Conservation (phyloP, 2,113 vertebrate genomes). For the Eolophus roseicapilla region DNA sequence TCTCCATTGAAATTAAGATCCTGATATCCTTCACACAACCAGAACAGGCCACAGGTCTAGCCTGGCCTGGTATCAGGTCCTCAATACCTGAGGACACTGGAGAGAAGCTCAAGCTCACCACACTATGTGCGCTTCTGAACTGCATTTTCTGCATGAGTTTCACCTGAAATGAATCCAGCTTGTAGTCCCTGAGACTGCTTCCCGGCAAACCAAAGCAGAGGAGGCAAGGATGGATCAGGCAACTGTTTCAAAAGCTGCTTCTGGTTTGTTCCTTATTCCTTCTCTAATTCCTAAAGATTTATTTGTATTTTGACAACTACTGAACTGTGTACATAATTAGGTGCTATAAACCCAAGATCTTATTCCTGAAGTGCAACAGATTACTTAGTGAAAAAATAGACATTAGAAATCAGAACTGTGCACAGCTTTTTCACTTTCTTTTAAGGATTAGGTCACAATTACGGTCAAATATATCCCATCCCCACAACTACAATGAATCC, state of each 20-base stretch:
- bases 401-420: not conserved
- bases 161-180: not conserved
- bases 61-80: not conserved
- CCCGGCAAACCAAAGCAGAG: not conserved
- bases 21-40: not conserved
- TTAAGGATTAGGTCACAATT: not conserved
- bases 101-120: not conserved
- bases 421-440: not conserved
- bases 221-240: not conserved
- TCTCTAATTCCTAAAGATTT: not conserved
- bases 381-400: not conserved
- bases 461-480: not conserved
- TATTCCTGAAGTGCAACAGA: not conserved
- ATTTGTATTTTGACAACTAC: not conserved
- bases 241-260: not conserved
- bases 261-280: not conserved
- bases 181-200: not conserved
- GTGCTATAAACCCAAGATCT: not conserved
- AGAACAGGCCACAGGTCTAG: not conserved
- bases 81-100: not conserved
- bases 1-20: not conserved
- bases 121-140: not conserved
- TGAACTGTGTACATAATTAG: not conserved
- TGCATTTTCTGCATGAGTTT: not conserved
- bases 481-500: not conserved